Percentiles rank a stretch among this genome's conserved stretches.
phyloP scores from a whole-genome alignment of 2,113 vertebrate genomes.

The Pavo muticus region DNA sequence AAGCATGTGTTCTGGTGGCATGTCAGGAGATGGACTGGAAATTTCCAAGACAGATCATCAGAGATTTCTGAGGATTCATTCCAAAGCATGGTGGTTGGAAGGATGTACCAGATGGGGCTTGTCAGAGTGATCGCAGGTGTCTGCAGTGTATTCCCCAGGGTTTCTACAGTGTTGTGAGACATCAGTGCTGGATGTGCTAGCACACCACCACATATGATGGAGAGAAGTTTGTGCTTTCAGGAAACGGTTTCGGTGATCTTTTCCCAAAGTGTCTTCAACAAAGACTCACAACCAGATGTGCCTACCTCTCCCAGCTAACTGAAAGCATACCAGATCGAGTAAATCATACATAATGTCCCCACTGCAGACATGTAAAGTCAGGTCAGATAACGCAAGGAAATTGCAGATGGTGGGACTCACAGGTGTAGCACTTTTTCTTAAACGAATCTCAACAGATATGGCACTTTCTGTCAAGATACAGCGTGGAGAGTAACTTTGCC shows the following conservation, averaged over 20 bases:
- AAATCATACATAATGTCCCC: neutral
- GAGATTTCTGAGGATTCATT: neutral
- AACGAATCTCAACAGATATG: neutral
- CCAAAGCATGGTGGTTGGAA: neutral
- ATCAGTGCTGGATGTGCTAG: neutral
- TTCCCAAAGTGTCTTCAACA: neutral
- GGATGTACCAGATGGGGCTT: neutral
- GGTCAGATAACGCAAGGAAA: neutral
- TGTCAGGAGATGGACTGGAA: neutral
- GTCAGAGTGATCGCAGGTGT: neutral
- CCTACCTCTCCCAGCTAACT: neutral
- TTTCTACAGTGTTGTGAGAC: fast-evolving
- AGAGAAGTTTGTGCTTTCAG: neutral
- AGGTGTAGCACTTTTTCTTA: neutral
- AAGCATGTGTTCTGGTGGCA: neutral
- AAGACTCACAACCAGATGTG: neutral
- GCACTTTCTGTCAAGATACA: neutral
- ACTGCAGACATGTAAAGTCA: neutral
- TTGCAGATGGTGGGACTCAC: neutral
- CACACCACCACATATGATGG: too few species aligned
- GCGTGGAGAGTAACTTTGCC: neutral
- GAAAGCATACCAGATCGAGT: neutral
- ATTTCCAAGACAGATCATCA: neutral
- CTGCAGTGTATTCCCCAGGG: neutral
- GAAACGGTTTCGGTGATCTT: neutral